These are phyloP conservation scores for Oryzaephilus surinamensis DNA, from an alignment of 1,140 invertebrate species.

Conservation along the genomic window DNA sequence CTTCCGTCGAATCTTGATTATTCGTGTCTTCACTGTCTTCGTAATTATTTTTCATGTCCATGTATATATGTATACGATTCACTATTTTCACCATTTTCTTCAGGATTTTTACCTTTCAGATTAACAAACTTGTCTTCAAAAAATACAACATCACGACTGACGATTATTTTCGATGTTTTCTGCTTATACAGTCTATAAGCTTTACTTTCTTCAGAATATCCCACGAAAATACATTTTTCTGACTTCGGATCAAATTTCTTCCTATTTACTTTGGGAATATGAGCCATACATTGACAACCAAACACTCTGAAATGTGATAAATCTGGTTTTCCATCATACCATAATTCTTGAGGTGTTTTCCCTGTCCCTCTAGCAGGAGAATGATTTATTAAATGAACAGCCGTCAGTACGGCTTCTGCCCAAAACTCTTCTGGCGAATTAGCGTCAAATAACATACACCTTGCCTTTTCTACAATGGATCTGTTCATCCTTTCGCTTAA, in stretches of 20 bases:
- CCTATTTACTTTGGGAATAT: conserved; percentile 33
- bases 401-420: conserved; percentile 36
- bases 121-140: conserved; percentile 18
- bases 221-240: conserved; percentile 31
- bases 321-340: conserved; percentile 37
- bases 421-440: conserved; percentile 33
- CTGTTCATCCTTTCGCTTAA: conserved; percentile 26
- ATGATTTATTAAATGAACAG: conserved; percentile 36
- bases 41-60: too few relatives aligned
- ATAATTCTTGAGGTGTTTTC: conserved; percentile 35
- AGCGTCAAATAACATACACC: conserved; percentile 30
- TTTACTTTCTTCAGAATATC: conserved; percentile 32
- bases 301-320: conserved; percentile 34
- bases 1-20: not conserved
- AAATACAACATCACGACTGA: conserved; percentile 29
- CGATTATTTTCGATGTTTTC: conserved; percentile 18
- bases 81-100: not conserved
- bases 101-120: not conserved
- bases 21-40: not conserved
- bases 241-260: conserved; percentile 34
- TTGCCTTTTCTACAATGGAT: conserved; percentile 18
- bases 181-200: conserved; percentile 31
- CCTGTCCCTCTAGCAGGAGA: conserved; percentile 5
- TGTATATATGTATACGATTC: not conserved
- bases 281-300: conserved; percentile 33